A percentile compares a stretch with the other conserved stretches of the same genome.
Evolutionary conservation across 2,888 invertebrate genomes (phyloP).

Genomic region (Diarsia brunnea): DNA sequence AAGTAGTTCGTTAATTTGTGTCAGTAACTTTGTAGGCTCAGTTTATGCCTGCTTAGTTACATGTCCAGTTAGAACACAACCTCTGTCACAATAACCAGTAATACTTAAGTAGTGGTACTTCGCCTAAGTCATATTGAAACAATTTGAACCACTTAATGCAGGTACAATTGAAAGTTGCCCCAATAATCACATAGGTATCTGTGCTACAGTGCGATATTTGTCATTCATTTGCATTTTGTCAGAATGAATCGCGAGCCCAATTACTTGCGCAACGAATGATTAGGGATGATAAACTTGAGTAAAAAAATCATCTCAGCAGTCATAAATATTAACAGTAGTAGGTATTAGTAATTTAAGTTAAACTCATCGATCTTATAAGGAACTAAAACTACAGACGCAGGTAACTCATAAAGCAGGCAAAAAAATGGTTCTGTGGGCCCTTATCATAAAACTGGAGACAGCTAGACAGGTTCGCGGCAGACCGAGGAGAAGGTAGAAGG

Average conservation of each 20-base stretch:
- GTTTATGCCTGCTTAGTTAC: conserved; percentile 48
- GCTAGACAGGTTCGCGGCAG: too few species aligned
- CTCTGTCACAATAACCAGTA: conserved; percentile 63
- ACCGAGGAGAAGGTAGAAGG: too few species aligned
- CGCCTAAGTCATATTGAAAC: conserved; percentile 39
- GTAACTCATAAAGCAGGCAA: too few species aligned
- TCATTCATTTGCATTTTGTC: conserved; percentile 13
- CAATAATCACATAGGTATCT: conserved; percentile 45
- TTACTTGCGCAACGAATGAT: neutral
- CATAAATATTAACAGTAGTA: neutral
- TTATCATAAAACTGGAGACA: too few species aligned
- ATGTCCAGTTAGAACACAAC: conserved; percentile 45
- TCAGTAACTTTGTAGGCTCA: conserved; percentile 65
- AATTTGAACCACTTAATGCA: conserved; percentile 49
- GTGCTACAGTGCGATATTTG: conserved; percentile 11
- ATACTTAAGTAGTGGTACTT: conserved; percentile 21
- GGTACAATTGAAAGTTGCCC: conserved; percentile 51
- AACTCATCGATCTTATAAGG: too few species aligned
- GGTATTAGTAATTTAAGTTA: neutral
- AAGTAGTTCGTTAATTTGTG: conserved; percentile 62
- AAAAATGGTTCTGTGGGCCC: too few species aligned
- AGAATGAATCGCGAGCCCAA: neutral
- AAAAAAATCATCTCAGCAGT: neutral
- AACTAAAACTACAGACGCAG: too few species aligned
- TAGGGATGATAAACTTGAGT: neutral